phyloP scores from a whole-genome alignment of 2,797 vertebrate species.

The Meda fulgida region DNA sequence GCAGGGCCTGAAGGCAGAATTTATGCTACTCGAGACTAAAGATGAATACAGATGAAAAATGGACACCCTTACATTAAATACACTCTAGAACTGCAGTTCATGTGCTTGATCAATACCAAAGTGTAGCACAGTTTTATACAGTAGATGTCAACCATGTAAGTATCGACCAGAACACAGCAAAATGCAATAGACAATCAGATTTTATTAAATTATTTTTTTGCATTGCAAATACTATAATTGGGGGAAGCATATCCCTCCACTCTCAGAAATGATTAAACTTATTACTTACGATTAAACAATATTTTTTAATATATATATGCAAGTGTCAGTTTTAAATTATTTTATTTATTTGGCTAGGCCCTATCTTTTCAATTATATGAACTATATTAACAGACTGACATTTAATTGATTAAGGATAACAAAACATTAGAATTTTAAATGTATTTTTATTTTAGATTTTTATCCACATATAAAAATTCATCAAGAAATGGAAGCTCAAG shows the following conservation, averaged over 20 bases:
- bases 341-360: too few relatives aligned
- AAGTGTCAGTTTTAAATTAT: background rate
- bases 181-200: background rate
- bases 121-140: background rate
- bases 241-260: background rate
- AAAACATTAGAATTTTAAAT: too few relatives aligned
- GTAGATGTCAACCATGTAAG: background rate
- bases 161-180: constrained; percentile 4
- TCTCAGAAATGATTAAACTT: background rate
- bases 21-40: constrained; percentile 29
- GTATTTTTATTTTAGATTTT: too few relatives aligned
- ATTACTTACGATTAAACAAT: too few relatives aligned
- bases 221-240: background rate
- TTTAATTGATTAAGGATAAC: too few relatives aligned
- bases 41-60: constrained; percentile 33
- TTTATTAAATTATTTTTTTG: background rate
- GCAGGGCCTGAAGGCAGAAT: constrained; percentile 20
- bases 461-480: too few relatives aligned
- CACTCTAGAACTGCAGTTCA: constrained; percentile 2
- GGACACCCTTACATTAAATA: constrained; percentile 18
- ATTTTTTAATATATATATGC: too few relatives aligned
- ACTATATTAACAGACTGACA: background rate
- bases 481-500: too few relatives aligned
- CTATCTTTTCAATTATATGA: background rate
- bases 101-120: constrained; percentile 12